Conservation (phyloP, 2,888 invertebrate species). For the Macaria liturata region DNA sequence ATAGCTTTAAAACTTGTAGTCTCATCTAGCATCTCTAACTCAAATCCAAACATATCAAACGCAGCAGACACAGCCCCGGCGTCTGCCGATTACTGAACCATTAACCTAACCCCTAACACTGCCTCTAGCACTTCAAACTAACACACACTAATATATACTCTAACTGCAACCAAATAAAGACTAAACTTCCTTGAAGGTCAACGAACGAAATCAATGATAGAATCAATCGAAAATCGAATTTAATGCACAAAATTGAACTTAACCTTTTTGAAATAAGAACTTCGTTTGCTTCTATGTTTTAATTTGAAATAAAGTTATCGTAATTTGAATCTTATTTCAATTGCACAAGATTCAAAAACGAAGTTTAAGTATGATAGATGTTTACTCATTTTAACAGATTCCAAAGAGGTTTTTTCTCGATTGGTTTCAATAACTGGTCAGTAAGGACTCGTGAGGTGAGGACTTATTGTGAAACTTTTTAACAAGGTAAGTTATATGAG, state of each 20-base stretch:
- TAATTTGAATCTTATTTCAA: not conserved
- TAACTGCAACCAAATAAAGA: conserved; percentile 25
- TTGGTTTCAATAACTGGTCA: conserved; percentile 64
- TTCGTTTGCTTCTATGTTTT: no score
- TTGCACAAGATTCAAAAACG: conserved; percentile 1
- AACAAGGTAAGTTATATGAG: conserved; percentile 24
- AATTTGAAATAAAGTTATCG: no score
- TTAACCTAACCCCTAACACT: conserved; percentile 58
- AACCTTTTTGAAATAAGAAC: no score
- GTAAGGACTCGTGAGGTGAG: conserved; percentile 33
- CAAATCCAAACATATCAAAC: conserved; percentile 62
- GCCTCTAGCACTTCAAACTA: conserved; percentile 44
- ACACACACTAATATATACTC: conserved; percentile 39
- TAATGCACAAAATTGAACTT: no score
- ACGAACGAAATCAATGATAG: conserved; percentile 4
- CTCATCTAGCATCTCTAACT: conserved; percentile 36
- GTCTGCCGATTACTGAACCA: conserved; percentile 71
- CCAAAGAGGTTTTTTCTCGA: conserved; percentile 50
- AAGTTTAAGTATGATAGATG: conserved; percentile 18
- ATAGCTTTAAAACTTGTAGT: no score
- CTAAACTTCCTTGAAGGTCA: conserved; percentile 5
- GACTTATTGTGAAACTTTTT: conserved; percentile 37
- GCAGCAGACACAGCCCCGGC: conserved; percentile 47
- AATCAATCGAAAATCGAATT: not conserved
- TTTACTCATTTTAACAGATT: conserved; percentile 43